A percentile compares a stretch with the other conserved stretches of the same genome.
These are phyloP conservation scores for Australoheros scitulus DNA, from an alignment of 2,113 vertebrate species.

Conservation along the genomic window DNA sequence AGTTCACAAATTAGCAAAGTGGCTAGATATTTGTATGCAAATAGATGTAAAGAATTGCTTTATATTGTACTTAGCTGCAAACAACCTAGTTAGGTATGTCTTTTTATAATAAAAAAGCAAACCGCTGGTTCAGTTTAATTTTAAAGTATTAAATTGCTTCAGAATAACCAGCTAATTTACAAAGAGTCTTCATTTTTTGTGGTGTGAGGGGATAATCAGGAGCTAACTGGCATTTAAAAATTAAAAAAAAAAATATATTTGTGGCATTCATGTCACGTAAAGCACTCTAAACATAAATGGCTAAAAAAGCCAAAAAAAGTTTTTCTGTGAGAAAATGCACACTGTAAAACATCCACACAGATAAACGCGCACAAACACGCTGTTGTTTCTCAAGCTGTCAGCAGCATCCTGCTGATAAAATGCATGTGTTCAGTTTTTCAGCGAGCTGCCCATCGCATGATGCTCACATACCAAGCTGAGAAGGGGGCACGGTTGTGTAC, in stretches of 20 bases:
- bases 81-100: too few relatives aligned
- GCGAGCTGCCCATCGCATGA: conserved; percentile 29
- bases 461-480: conserved; percentile 36
- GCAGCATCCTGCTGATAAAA: conserved; percentile 26
- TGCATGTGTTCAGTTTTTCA: conserved; percentile 23
- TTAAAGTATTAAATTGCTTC: not conserved
- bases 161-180: not conserved
- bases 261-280: not conserved
- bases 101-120: not conserved
- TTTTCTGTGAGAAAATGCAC: not conserved
- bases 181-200: not conserved
- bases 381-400: conserved; percentile 63
- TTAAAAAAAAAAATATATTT: not conserved
- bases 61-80: not conserved
- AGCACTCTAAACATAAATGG: not conserved
- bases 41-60: not conserved
- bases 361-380: not conserved
- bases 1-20: not conserved
- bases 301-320: too few relatives aligned
- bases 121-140: not conserved
- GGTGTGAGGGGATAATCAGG: too few relatives aligned
- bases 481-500: conserved; percentile 43
- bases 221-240: not conserved
- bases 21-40: not conserved
- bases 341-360: conserved; percentile 10